A percentile compares a stretch with the other conserved stretches of the same genome.
These are phyloP conservation scores for Proales similis DNA, from an alignment of 1,140 invertebrate genomes.

Conservation along the genomic window DNA sequence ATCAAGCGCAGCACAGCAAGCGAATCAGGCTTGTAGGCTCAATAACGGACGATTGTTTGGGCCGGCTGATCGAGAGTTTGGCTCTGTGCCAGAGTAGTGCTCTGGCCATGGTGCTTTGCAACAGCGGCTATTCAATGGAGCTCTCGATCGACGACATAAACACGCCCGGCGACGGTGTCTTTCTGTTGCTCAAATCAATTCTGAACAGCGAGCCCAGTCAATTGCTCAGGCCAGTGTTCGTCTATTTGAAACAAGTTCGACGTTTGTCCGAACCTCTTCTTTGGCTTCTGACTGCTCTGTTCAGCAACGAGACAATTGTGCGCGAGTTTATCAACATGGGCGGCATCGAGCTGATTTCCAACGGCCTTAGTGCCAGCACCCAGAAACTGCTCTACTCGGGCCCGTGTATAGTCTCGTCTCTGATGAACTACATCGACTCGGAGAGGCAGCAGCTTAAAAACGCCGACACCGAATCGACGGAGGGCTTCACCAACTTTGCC, in stretches of 20 bases:
- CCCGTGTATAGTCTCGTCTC: slow-evolving; percentile 9
- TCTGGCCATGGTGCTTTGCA: slow-evolving; percentile 27
- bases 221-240: background rate
- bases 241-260: slow-evolving; percentile 34
- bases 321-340: slow-evolving; percentile 61
- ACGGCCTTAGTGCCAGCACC: background rate
- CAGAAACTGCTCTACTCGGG: slow-evolving; percentile 4
- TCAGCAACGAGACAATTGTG: slow-evolving; percentile 63
- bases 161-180: slow-evolving; percentile 17
- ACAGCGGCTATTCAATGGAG: slow-evolving; percentile 29
- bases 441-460: slow-evolving; percentile 39
- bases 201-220: background rate
- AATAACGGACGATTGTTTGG: background rate
- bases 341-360: slow-evolving; percentile 47
- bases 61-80: slow-evolving; percentile 1
- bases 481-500: slow-evolving; percentile 76
- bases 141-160: slow-evolving; percentile 7
- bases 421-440: slow-evolving; percentile 31
- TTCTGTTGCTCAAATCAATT: slow-evolving; percentile 12
- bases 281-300: slow-evolving; percentile 65
- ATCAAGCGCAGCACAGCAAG: slow-evolving; percentile 2
- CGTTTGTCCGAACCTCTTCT: slow-evolving; percentile 66
- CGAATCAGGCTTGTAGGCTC: slow-evolving; percentile 8
- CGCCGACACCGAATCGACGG: slow-evolving; percentile 55
- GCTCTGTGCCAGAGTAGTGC: slow-evolving; percentile 31